Evolutionary conservation across 2,113 vertebrate genomes (phyloP).

Genomic region (Meles meles): DNA sequence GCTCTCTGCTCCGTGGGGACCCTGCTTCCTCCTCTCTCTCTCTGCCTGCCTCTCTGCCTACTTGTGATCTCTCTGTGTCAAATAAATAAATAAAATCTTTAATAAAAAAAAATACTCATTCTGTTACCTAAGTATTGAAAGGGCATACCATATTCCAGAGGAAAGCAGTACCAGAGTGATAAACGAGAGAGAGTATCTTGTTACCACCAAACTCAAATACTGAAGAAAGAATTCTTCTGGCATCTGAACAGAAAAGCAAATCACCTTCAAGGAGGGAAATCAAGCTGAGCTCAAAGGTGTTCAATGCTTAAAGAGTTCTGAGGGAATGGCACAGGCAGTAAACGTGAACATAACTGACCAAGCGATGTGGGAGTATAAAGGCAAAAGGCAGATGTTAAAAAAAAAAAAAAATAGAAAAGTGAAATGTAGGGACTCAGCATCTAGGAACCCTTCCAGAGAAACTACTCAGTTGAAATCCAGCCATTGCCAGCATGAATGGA

Average conservation of each 20-base stretch:
- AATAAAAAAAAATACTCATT: no score
- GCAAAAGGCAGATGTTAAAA: background rate
- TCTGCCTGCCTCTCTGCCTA: no score
- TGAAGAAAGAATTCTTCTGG: background rate
- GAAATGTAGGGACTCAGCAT: background rate
- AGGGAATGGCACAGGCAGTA: background rate
- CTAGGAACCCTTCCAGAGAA: background rate
- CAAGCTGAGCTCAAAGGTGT: background rate
- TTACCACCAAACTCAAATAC: background rate
- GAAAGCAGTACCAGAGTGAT: background rate
- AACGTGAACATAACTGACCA: background rate
- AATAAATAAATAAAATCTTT: no score
- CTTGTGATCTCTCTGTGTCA: no score
- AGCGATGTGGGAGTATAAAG: background rate
- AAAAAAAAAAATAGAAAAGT: background rate
- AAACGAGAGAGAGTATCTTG: background rate
- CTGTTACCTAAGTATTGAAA: background rate
- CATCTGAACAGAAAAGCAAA: background rate
- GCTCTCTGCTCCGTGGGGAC: no score
- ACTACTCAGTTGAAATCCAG: background rate
- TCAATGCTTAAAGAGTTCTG: background rate
- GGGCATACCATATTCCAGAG: background rate
- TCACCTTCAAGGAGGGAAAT: background rate
- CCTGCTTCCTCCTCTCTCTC: no score
- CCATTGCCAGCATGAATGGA: background rate